These are phyloP conservation scores for Semnornis frantzii DNA, from an alignment of 2,113 vertebrate genomes.

Conservation along the genomic window DNA sequence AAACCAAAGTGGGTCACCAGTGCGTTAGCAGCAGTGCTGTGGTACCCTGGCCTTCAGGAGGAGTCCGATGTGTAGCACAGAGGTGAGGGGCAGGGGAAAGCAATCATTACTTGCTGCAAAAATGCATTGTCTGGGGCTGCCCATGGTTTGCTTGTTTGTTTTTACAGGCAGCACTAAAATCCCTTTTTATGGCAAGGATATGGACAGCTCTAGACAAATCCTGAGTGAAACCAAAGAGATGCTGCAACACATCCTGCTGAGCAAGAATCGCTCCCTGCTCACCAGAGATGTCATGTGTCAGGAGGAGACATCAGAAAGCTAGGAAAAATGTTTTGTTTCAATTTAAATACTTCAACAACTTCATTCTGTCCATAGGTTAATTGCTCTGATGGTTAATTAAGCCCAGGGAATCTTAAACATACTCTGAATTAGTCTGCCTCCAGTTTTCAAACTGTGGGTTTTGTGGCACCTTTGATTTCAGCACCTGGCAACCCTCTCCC, in stretches of 20 bases:
- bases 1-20: slow-evolving; percentile 67
- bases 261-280: neutral
- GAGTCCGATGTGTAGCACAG: neutral
- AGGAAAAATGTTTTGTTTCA: neutral
- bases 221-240: neutral
- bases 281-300: neutral
- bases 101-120: neutral
- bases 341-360: neutral
- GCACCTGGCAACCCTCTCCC: neutral
- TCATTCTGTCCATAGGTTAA: neutral
- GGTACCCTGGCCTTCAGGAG: slow-evolving; percentile 33
- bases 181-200: neutral
- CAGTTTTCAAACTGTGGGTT: neutral
- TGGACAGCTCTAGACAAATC: neutral
- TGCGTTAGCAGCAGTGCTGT: neutral
- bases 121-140: neutral
- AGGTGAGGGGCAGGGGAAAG: neutral
- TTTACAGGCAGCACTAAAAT: neutral
- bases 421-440: neutral
- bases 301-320: neutral
- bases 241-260: neutral
- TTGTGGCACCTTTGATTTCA: neutral
- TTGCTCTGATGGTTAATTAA: slow-evolving; percentile 8
- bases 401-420: neutral
- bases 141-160: neutral